These are phyloP conservation scores for Urosaurus nigricauda DNA, from an alignment of 2,797 vertebrate species.

Conservation along the genomic window DNA sequence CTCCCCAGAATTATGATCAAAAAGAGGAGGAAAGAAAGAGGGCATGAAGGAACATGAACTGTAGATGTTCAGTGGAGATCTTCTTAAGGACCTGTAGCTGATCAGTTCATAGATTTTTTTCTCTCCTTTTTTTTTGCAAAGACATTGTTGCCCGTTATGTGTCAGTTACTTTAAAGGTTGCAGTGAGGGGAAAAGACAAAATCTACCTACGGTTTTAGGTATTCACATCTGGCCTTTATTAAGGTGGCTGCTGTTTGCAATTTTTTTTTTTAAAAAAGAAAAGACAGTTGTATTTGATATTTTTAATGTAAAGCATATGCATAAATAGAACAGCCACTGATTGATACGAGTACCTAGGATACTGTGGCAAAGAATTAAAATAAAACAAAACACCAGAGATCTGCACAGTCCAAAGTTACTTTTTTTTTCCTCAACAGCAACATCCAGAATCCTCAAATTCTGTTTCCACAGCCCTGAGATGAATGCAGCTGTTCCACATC, in stretches of 20 bases:
- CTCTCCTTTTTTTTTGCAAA: neutral
- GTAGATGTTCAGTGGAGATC: neutral
- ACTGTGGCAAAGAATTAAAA: neutral
- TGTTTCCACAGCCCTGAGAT: no score
- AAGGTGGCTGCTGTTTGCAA: constrained; percentile 5
- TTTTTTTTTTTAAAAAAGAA: neutral
- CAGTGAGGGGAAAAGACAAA: neutral
- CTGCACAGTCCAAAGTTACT: no score
- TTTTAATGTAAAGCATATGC: constrained; percentile 15
- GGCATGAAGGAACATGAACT: rapidly evolving
- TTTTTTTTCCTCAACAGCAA: neutral
- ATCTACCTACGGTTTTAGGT: constrained; percentile 32
- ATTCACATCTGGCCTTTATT: constrained; percentile 29
- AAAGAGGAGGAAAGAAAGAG: neutral
- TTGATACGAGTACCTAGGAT: neutral
- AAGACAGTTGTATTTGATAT: constrained; percentile 14
- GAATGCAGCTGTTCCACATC: no score
- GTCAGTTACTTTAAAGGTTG: constrained; percentile 26
- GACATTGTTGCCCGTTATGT: neutral
- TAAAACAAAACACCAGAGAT: neutral
- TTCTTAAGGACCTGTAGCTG: neutral
- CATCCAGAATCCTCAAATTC: no score
- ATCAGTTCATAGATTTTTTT: rapidly evolving
- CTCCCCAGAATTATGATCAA: neutral
- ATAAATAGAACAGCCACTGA: neutral